Conservation (phyloP, 2,113 vertebrate species). For the Antennarius striatus region DNA sequence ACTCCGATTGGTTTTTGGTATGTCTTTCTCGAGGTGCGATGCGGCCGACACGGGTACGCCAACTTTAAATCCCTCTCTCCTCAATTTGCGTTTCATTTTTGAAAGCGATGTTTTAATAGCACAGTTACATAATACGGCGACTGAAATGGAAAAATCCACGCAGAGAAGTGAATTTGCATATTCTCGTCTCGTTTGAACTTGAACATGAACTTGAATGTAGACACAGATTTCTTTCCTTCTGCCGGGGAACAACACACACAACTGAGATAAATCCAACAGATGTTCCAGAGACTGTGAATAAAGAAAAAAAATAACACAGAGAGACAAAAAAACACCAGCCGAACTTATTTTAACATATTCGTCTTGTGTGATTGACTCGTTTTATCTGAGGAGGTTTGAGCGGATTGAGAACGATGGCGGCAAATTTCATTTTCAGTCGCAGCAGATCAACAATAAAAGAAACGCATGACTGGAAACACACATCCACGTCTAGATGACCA, state of each 20-base stretch:
- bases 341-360: not conserved
- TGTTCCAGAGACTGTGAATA: constrained; percentile 7
- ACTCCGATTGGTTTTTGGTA: constrained; percentile 13
- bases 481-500: too few relatives aligned
- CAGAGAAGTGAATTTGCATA: constrained; percentile 18
- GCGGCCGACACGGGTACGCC: constrained; percentile 10
- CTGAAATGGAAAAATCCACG: constrained; percentile 36
- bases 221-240: constrained; percentile 18
- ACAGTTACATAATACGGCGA: constrained; percentile 33
- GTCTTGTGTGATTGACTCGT: not conserved
- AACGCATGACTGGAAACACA: too few relatives aligned
- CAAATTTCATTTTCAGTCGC: too few relatives aligned
- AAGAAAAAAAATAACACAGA: not conserved
- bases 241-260: not conserved
- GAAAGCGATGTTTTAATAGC: constrained; percentile 18
- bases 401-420: too few relatives aligned
- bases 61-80: constrained; percentile 8
- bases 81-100: constrained; percentile 32
- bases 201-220: constrained; percentile 19
- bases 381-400: not conserved
- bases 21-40: constrained; percentile 1
- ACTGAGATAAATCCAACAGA: constrained; percentile 1
- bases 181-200: constrained; percentile 24
- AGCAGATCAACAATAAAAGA: too few relatives aligned
- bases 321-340: not conserved